Conservation (phyloP, 2,797 vertebrate genomes). For the Remorina albescens region DNA sequence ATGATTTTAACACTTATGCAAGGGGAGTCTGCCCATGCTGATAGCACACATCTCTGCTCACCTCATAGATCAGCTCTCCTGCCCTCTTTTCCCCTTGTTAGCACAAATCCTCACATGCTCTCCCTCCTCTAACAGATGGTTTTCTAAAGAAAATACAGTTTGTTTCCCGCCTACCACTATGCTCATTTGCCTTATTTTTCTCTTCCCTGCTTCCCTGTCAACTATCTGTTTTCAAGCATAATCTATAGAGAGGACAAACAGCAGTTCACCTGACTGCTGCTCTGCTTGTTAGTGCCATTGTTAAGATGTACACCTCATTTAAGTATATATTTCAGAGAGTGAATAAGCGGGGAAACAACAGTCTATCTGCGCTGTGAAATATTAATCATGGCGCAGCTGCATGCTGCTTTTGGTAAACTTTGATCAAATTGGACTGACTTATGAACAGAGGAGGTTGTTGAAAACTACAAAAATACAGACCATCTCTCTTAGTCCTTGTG, state of each 20-base stretch:
- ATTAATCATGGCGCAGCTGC: conserved; percentile 22
- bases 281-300: conserved; percentile 53
- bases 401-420: conserved; percentile 22
- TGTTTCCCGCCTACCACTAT: conserved; percentile 53
- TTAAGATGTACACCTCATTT: conserved; percentile 38
- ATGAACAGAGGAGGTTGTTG: conserved; percentile 2
- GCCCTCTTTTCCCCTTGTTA: conserved; percentile 68
- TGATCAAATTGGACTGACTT: conserved; percentile 27
- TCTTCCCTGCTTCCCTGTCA: conserved; percentile 32
- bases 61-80: conserved; percentile 66
- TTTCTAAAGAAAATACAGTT: conserved; percentile 56
- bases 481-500: conserved; percentile 16
- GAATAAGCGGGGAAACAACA: conserved; percentile 33
- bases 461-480: conserved; percentile 22
- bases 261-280: conserved; percentile 29
- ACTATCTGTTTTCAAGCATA: conserved; percentile 48
- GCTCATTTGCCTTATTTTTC: conserved; percentile 64
- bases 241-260: conserved; percentile 47
- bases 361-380: neutral
- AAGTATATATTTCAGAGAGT: conserved; percentile 27
- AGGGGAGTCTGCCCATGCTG: conserved; percentile 57
- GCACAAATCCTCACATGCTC: conserved; percentile 51
- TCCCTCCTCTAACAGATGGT: conserved; percentile 53
- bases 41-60: conserved; percentile 56
- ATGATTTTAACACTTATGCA: conserved; percentile 62